A percentile compares a stretch with the other conserved stretches of the same genome.
Evolutionary conservation across 2,113 vertebrate species (phyloP).

Genomic region (Microcebus murinus): DNA sequence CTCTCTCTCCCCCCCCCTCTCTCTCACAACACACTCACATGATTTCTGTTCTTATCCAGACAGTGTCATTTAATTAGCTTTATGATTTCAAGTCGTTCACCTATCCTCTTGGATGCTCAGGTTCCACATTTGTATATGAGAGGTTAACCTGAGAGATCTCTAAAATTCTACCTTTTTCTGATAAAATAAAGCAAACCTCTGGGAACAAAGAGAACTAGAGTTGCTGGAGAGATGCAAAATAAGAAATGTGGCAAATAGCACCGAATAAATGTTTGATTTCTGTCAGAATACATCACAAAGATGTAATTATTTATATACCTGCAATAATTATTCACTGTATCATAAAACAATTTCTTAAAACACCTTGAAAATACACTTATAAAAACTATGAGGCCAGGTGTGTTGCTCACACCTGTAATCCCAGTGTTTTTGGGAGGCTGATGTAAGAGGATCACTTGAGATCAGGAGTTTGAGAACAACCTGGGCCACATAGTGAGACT

Average conservation of each 20-base stretch:
- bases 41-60: not conserved
- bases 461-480: too few relatives aligned
- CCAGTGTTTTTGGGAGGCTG: too few relatives aligned
- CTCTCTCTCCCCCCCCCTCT: too few relatives aligned
- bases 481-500: too few relatives aligned
- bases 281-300: not conserved
- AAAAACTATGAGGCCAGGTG: not conserved
- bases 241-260: not conserved
- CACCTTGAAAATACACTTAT: not conserved
- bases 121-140: not conserved
- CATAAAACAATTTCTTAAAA: slow-evolving; percentile 3
- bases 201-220: slow-evolving; percentile 6
- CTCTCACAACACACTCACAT: not conserved
- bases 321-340: not conserved
- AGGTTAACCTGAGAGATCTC: not conserved
- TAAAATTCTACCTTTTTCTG: not conserved
- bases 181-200: not conserved
- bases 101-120: not conserved
- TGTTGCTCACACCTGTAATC: too few relatives aligned
- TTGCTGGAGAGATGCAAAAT: not conserved
- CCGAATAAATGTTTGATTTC: not conserved
- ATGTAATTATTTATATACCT: not conserved
- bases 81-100: not conserved
- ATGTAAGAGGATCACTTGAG: too few relatives aligned
- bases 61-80: not conserved